Base-by-base conservation (phyloP, 2,113 vertebrate species). In the Sterna hirundo region DNA sequence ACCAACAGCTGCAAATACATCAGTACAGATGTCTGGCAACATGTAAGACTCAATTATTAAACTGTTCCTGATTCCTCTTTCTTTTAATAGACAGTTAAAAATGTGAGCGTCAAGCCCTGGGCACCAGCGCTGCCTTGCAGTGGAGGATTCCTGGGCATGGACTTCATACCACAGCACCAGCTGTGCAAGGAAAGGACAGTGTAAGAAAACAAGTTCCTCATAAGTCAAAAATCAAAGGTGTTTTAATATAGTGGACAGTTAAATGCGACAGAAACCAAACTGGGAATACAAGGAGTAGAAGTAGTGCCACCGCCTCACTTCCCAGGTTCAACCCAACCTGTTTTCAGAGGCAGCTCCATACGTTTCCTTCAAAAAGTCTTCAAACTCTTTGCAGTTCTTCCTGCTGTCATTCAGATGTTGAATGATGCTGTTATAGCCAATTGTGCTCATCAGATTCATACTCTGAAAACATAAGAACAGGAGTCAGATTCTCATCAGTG, bases 301-400 rank as follows among this genome's bases (percentile, higher is more conserved):
- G 5, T 0, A 47, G 57, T 27, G 49, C 34, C 68, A 64, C 40
- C 6, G 2, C 36, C 49, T 14, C 57, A 14, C 44, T 57, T 38
- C 32, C 34, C 61, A 44, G 21, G 61, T 42, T 54, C 80, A 64
- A 8, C 10, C 17, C 47, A 60, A 15, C n/a, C 15, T 0, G 0
- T 10, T 38, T 44, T 11, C 32, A 49, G 42, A 60, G 46, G 42
- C 23, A 61, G 42, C 13, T 68, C 34, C 23, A 42, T 98, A 99
- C 99, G 99, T 99, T 94, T 99, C 99, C 96, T 99, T 99, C 94
- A 99, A 86, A 94, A 99, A 99, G 22, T 99, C 99, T 95, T 99
- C 99, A 72, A 99, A 98, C 94, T 99, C 99, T 42, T 99, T 99
- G 97, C 99, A 99, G 58, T 98, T 99, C 97, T 99, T 99, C 94